Evolutionary conservation across 2,797 vertebrate genomes (phyloP), one percentile per base, ranked within the genome.

Genomic region (Dermochelys coriacea): DNA sequence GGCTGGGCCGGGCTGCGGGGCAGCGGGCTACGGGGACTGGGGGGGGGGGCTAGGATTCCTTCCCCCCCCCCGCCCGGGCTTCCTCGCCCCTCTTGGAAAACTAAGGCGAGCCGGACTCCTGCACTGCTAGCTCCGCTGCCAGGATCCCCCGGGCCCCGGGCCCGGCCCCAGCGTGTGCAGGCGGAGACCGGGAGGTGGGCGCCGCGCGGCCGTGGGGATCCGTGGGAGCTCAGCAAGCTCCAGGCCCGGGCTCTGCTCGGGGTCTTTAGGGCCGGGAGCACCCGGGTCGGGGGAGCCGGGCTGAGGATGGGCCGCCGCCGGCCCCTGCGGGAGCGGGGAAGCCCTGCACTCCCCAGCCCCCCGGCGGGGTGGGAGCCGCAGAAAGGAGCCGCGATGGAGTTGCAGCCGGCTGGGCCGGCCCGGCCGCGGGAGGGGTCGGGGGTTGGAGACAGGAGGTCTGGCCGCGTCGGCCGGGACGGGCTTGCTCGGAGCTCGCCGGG

Each of bases 391-490:
- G 57, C 59, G 59, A 31, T 34, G 59, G 59, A 61, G 75, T 84
- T 12, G 59, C 78, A 27, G 82, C 89, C 64, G 34, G 82, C 18
- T 29, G 84, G 68, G 68, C 27, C 77, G 57, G 79, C 90, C 88
- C 37, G 79, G 92, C 80, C 82, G 86, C 82, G 45, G 90, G 88
- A 94, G 91, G 37, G 89, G 87, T 93, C 86, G 95, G 71, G 89
- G 49, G 71, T 91, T 49, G 49, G 93, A 84, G 83, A 97, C 51
- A 88, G 78, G 81, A 57, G 51, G 41, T 37, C 87, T 52, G 64
- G n/a, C 21, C 83, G 52, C 14, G 64, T 86, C 77, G 47, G 51
- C 59, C 59, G 59, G 59, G 59, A n/a, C 31, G 59, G 59, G 29
- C 59, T 64, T 31, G 57, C 57, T 34, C 57, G 57, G 57, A 59